Evolutionary conservation across 1,140 invertebrate species (phyloP), one percentile per base, ranked within the genome.

Genomic region (Cotesia vestalis): DNA sequence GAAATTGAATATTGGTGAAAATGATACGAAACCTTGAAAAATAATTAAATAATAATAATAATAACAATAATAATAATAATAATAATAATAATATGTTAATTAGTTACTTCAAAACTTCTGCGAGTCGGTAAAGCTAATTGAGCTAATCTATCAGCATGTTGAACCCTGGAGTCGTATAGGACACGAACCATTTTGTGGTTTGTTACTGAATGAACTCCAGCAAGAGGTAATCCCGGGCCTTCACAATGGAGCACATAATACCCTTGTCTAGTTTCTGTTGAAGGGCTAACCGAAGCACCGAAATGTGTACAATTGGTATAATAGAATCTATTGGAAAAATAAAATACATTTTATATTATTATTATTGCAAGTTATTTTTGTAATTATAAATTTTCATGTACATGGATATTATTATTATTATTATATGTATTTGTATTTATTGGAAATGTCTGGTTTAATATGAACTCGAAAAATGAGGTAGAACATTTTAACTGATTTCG

Each of bases 241-340:
- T 92, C 91, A 81, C 94, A 95, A 79, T 93, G 89, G 66, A 95
- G 88, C 27, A 94, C 92, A 78, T 94, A 94, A 83, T 92, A 91
- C 71, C 90, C 89, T 72, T 90, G 88, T 74, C 89, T 71, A 88
- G 53, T 86, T 80, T 87, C 85, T 52, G 86, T 82, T 12, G 88
- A 76, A 12, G 91, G 90, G 78, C 86, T 88, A 70, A 94, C 91
- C 72, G 90, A 90, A 8, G 93, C 93, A 78, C 90, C 90, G 84
- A 94, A 95, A 84, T 93, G 92, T 1, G 92, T 92, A 83, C 94
- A 95, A 82, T 95, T 94, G 34, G 89, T 90, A 83, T 95, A 95
- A 79, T 92, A 91, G 78, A 84, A 82, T 38, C 86, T 87, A 27
- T 20, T 9, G 20, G 27, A 46, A 46, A 46, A 9, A 46, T 46